Base-by-base conservation (phyloP, 2,888 invertebrate genomes). In the Flexamia atlantica region DNA sequence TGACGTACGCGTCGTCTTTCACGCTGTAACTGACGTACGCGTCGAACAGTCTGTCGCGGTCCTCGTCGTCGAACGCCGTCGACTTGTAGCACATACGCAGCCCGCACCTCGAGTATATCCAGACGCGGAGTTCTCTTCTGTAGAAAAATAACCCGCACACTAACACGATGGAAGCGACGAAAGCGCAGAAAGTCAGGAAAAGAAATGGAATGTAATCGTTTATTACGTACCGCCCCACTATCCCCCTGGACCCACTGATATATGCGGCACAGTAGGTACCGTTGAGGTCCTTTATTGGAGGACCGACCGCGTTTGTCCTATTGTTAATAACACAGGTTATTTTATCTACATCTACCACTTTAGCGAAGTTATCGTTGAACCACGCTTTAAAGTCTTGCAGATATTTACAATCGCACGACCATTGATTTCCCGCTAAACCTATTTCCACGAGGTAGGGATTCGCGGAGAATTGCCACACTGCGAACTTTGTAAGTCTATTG, bases 21-120 rank as follows among this genome's bases (percentile, higher is more conserved):
- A 96, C 95, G 89, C 97, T 97, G 91, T 99, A 99, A 88, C 97
- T 96, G 87, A 99, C 95, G 91, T 98, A 99, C 82, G 97, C 98
- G 91, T 99, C 99, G 90, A 97, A 98, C 76, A 97, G 93, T 87
- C 97, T 94, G 90, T 96, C 96, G 90, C 95, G 95, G 90, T 95
- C 95, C 90, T 95, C 95, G 88, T 96, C 96, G 88, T 96, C 95
- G 87, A 95, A 96, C 32, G 94, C 93, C 7, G 95, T 94, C 40
- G 95, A 95, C 90, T 95, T 95, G 90, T 97, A 96, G 90, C 97
- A 97, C 91, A 97, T 95, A 88, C 96, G 92, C 85, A 97, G 92
- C 81, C 97, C 96, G 90, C 97, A 97, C 87, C 95, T 94, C 83
- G 96, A 95, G 88, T 96, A 96, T 82, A 96, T 94, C 97, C 97